phyloP scores from a whole-genome alignment of 2,797 vertebrate genomes.

The Holocentrus rufus region DNA sequence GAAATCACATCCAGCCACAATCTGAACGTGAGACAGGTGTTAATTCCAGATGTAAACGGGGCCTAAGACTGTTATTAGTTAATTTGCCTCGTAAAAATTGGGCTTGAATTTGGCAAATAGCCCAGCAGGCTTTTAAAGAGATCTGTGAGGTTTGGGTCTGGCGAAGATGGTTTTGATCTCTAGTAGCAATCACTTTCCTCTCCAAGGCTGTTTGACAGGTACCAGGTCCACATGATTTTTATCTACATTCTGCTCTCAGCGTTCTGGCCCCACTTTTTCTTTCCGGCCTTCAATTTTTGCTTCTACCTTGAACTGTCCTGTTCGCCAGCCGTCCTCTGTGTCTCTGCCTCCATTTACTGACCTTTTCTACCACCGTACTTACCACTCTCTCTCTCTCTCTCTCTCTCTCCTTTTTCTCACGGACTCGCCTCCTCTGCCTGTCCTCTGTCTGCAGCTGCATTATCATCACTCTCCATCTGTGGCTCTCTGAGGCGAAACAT shows the following conservation, averaged over 20 bases:
- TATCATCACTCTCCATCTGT: conserved; percentile 72
- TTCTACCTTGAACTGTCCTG: too few relatives aligned
- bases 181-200: too few relatives aligned
- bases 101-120: conserved; percentile 17
- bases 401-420: background rate
- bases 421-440: conserved; percentile 23
- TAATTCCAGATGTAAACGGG: too few relatives aligned
- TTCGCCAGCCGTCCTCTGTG: conserved; percentile 12
- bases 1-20: too few relatives aligned
- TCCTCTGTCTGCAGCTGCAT: conserved; percentile 62
- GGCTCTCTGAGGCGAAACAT: conserved; percentile 67
- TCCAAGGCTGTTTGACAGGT: too few relatives aligned
- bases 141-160: conserved; percentile 16
- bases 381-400: background rate
- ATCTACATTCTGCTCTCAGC: background rate
- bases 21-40: too few relatives aligned
- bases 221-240: too few relatives aligned
- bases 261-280: background rate
- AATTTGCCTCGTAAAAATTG: conserved; percentile 33
- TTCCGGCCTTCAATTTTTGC: conserved; percentile 8
- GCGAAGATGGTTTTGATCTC: conserved; percentile 7
- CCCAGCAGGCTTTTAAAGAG: conserved; percentile 3
- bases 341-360: background rate
- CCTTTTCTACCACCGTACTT: background rate
- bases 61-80: conserved; percentile 6